These are phyloP conservation scores for Onchidella celtica DNA, from an alignment of 2,888 invertebrate genomes.

Conservation along the genomic window DNA sequence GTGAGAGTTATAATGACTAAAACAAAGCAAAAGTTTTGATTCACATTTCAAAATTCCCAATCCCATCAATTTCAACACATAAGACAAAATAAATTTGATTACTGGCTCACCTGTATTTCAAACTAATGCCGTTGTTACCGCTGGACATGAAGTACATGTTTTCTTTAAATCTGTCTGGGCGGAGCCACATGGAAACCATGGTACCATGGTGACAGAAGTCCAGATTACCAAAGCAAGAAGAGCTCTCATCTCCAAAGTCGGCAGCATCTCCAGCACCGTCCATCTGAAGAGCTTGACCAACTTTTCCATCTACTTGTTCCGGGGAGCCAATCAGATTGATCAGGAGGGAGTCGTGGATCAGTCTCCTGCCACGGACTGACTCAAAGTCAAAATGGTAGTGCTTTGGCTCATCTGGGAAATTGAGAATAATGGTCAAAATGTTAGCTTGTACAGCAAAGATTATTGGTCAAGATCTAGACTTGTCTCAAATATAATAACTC, in stretches of 20 bases:
- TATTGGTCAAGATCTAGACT: background rate
- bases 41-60: no score
- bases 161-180: slow-evolving; percentile 55
- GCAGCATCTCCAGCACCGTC: slow-evolving; percentile 62
- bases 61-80: no score
- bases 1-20: no score
- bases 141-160: slow-evolving; percentile 63
- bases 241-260: slow-evolving; percentile 65
- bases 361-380: slow-evolving; percentile 56
- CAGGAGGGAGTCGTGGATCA: slow-evolving; percentile 58
- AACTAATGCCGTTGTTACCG: slow-evolving; percentile 72
- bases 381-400: slow-evolving; percentile 71
- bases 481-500: background rate
- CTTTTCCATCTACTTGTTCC: slow-evolving; percentile 63
- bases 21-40: no score
- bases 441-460: no score
- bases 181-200: slow-evolving; percentile 69
- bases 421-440: background rate
- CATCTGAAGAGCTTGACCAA: slow-evolving; percentile 64
- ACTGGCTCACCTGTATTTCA: slow-evolving; percentile 64
- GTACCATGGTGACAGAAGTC: slow-evolving; percentile 70
- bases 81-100: no score
- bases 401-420: slow-evolving; percentile 67
- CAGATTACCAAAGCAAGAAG: slow-evolving; percentile 70
- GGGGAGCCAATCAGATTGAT: slow-evolving; percentile 64